Evolutionary conservation across 1,140 invertebrate species (phyloP).

Genomic region (Centruroides vittatus): DNA sequence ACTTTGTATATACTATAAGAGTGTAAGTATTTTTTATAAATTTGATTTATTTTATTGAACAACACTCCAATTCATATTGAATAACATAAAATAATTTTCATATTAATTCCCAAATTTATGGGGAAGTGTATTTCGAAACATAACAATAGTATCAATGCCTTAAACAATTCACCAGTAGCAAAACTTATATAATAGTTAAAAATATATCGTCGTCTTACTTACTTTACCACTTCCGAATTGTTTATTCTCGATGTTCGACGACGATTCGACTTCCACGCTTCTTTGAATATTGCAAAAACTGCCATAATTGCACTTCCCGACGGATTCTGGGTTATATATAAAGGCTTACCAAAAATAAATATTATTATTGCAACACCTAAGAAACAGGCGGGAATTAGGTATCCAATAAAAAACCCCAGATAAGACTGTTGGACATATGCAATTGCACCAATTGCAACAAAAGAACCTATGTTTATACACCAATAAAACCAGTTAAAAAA

Average conservation of each 20-base stretch:
- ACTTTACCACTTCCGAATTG: no score
- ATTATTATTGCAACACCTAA: conserved; percentile 24
- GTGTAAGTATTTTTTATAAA: no score
- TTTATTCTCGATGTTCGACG: background rate
- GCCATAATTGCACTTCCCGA: conserved; percentile 32
- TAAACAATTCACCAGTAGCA: no score
- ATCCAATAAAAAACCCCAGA: conserved; percentile 33
- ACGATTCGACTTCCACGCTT: conserved; percentile 22
- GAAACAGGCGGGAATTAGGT: conserved; percentile 26
- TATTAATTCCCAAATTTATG: no score
- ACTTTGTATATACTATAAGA: no score
- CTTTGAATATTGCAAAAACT: conserved; percentile 31
- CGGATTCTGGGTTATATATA: conserved; percentile 25
- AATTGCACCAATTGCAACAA: conserved; percentile 32
- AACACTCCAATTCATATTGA: no score
- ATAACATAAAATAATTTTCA: no score
- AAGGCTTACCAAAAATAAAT: conserved; percentile 22
- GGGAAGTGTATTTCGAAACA: no score
- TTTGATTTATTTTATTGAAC: no score
- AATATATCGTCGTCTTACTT: no score
- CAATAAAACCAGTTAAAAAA: conserved; percentile 41
- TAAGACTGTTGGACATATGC: conserved; percentile 34
- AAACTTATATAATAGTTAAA: no score
- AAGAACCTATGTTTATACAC: conserved; percentile 37
- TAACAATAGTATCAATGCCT: no score